Conservation (phyloP, 2,113 vertebrate genomes). For the Anser cygnoides region DNA sequence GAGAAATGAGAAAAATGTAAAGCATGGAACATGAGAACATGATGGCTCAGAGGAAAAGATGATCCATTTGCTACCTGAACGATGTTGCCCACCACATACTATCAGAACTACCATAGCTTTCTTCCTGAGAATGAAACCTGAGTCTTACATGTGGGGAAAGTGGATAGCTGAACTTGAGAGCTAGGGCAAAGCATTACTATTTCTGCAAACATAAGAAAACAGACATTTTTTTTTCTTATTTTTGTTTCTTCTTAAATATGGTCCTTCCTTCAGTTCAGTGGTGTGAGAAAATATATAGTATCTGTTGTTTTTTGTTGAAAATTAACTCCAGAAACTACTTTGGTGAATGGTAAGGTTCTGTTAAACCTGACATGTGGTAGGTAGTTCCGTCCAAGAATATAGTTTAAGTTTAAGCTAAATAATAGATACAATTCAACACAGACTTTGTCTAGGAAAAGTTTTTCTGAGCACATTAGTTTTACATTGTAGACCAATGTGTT, state of each 20-base stretch:
- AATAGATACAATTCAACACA: background rate
- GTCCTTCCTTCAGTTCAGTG: background rate
- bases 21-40: background rate
- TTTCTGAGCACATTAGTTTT: fast-evolving
- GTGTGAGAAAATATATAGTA: background rate
- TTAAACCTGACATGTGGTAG: background rate
- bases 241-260: background rate
- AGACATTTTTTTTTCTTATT: background rate
- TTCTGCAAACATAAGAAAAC: background rate
- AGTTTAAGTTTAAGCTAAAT: background rate
- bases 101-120: background rate
- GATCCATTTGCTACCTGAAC: background rate
- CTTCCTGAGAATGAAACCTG: background rate
- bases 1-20: background rate
- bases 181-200: fast-evolving
- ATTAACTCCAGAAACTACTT: background rate
- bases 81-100: background rate
- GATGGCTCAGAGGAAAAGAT: background rate
- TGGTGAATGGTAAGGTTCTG: background rate
- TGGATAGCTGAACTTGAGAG: background rate
- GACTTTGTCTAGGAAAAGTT: background rate
- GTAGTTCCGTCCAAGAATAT: background rate
- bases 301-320: background rate
- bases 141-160: fast-evolving
- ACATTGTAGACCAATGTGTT: background rate